These are phyloP conservation scores for Botrylloides violaceus DNA, from an alignment of 23 tunicate species.

Conservation along the genomic window DNA sequence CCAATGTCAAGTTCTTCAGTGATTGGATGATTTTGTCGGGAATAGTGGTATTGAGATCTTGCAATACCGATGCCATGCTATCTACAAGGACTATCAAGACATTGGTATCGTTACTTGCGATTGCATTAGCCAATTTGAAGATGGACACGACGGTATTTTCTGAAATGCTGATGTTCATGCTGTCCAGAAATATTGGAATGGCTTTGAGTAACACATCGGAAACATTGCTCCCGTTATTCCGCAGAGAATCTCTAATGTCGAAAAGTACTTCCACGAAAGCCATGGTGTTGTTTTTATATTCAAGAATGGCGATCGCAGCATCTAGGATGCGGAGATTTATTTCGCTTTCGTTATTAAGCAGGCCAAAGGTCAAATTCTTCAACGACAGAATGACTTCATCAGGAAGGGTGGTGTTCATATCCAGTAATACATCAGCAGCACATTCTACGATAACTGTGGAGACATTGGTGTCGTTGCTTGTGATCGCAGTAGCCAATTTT, in stretches of 20 bases:
- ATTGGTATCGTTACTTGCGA: no score
- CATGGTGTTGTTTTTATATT: not conserved
- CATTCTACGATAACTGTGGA: not conserved
- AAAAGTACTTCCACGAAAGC: no score
- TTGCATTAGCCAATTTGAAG: no score
- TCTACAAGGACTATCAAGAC: no score
- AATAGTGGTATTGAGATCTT: not conserved
- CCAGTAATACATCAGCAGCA: not conserved
- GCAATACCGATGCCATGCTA: no score
- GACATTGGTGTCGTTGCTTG: not conserved
- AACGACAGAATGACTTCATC: not conserved
- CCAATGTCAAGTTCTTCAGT: not conserved
- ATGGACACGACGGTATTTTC: no score
- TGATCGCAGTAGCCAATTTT: not conserved
- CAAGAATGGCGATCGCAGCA: not conserved
- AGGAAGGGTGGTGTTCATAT: not conserved
- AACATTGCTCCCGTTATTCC: no score
- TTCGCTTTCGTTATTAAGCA: not conserved
- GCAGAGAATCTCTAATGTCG: no score
- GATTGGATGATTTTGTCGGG: not conserved
- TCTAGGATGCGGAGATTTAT: not conserved
- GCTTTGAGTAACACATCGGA: no score
- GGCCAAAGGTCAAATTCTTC: not conserved
- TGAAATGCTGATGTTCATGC: no score
- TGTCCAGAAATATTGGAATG: no score